Evolutionary conservation across 2,888 invertebrate genomes (phyloP).

Genomic region (Dysmachus trigonus): DNA sequence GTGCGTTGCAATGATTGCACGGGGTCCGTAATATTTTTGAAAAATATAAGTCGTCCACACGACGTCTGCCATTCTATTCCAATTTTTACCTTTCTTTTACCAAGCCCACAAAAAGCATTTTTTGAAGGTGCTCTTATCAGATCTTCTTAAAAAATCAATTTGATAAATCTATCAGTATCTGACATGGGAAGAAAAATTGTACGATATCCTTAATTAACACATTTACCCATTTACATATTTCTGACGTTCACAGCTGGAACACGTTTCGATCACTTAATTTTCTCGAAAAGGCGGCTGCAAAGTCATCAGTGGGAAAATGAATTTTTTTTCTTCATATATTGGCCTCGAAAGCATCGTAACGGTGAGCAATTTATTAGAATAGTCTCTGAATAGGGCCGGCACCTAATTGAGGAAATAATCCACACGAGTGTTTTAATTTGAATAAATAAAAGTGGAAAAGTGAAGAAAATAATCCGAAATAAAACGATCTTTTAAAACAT

Average conservation of each 20-base stretch:
- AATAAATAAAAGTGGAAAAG: neutral
- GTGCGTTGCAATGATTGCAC: too few species aligned
- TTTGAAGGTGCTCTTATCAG: neutral
- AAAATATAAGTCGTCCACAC: too few species aligned
- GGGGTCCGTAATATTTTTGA: too few species aligned
- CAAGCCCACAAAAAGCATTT: neutral
- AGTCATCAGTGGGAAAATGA: neutral
- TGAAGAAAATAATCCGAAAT: neutral
- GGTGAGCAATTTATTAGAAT: neutral
- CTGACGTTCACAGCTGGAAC: neutral
- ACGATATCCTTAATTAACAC: neutral
- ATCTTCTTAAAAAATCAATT: neutral
- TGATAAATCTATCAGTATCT: neutral
- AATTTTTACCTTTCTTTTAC: neutral
- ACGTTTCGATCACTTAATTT: neutral
- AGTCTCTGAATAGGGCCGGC: neutral
- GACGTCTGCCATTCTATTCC: neutral
- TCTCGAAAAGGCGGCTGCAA: neutral
- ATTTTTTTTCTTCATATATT: neutral
- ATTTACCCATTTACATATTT: neutral
- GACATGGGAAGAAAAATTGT: neutral
- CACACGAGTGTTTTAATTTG: neutral
- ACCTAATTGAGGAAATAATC: neutral
- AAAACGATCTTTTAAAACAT: neutral
- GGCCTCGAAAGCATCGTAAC: neutral